Percentiles rank a stretch among this genome's conserved stretches.
Evolutionary conservation across 2,113 vertebrate genomes (phyloP).

Genomic region (rabbit (Oryctolagus cuniculus)): DNA sequence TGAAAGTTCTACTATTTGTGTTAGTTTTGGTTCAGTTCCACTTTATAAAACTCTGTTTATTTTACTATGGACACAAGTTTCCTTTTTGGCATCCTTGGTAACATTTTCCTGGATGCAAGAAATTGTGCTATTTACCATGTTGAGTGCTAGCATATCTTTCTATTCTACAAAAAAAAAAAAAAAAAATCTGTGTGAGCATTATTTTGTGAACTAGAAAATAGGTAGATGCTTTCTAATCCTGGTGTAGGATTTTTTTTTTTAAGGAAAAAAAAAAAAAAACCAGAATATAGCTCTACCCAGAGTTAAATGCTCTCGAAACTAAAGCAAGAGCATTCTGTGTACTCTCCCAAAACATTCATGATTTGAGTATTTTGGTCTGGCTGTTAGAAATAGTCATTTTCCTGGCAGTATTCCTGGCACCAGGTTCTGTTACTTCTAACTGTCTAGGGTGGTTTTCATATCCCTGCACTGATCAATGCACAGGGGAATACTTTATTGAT

Average conservation of each 20-base stretch:
- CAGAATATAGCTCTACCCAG: neutral
- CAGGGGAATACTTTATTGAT: neutral
- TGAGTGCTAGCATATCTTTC: neutral
- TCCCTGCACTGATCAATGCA: neutral
- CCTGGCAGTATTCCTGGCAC: neutral
- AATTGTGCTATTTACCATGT: neutral
- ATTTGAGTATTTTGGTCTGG: neutral
- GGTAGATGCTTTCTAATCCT: neutral
- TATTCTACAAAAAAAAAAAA: neutral
- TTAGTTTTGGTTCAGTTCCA: neutral
- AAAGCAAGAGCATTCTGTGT: neutral
- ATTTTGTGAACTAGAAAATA: neutral
- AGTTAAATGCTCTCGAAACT: neutral
- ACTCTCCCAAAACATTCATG: neutral
- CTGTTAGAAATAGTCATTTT: neutral
- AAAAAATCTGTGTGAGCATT: neutral
- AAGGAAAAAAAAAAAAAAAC: neutral
- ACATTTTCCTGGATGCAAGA: neutral
- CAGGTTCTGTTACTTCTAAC: neutral
- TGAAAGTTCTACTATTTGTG: neutral
- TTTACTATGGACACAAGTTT: neutral
- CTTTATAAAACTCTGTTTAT: neutral
- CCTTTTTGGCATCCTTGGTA: neutral
- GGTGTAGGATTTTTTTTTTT: neutral
- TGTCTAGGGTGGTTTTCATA: neutral